Base-by-base conservation (phyloP, 2,888 invertebrate genomes). In the Diadegma fenestrale region DNA sequence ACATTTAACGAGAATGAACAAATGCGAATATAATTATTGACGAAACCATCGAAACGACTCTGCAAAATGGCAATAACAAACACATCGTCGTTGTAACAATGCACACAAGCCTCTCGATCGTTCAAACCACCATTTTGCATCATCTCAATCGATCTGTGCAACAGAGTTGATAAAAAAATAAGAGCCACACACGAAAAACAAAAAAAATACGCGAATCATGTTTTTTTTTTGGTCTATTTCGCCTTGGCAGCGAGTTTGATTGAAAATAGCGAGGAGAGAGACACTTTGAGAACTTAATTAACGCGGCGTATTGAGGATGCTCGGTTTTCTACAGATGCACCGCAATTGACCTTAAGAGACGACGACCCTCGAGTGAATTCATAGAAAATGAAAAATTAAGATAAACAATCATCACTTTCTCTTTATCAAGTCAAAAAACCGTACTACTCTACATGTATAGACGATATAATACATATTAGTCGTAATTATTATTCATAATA, bases 391-490 rank as follows among this genome's bases (percentile, higher is more conserved):
- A 22, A 63, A 83, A 45, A 85, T 78, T 82, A 79, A 85, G 48
- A 58, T 64, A 78, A 80, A 69, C 37, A 84, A 79, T 72, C 82
- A 75, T 71, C 73, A 87, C 76, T 86, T 87, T 84, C 81, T 86
- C 83, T 87, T 86, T 88, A 87, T 89, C 89, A 84, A 91, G 91
- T 90, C 90, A 89, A 89, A n/a, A 88, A 89, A 88, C 88, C 89
- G 90, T 91, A 91, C 90, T 91, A 89, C 89, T 90, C 89, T 88
- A 77, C 86, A 88, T 90, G 87, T 89, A 89, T 84, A 85, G 81
- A 84, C 81, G 88, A 84, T 88, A 87, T 73, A 69, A 86, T 88
- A 88, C 76, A 89, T 89, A 88, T 85, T 86, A 88, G 85, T 88
- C 82, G 87, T 87, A 86, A 85, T 66, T 66, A 85, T 85, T 81